Evolutionary conservation across 2,113 vertebrate genomes (phyloP), one percentile per base, ranked within the genome.

Genomic region (Phalacrocorax aristotelis): DNA sequence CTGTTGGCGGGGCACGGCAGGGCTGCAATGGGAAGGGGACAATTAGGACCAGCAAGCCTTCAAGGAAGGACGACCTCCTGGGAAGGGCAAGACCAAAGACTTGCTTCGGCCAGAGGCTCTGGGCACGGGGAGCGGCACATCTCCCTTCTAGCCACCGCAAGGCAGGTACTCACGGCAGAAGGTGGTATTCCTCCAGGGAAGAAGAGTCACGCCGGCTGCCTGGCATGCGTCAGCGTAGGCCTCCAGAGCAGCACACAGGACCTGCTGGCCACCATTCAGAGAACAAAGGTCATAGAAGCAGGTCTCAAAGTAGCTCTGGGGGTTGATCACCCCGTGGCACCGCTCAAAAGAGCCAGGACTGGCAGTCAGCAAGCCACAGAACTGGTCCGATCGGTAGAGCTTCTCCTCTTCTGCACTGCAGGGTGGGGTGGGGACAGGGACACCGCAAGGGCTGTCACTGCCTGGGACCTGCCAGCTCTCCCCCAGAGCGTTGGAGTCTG

Each of bases 231-330:
- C 96, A 27, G 61, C 97, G n/a, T 94, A 94, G 71, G 92, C 92
- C 77, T 94, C 92, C 83, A 94, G 87, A 65, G 83, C 80, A 48
- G 97, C 62, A 77, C 99, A 99, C 30, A 99, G 96, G 32, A 96
- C 77, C 1, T 72, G 80, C 22, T 89, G 97, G 83, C 97, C 94
- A 15, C 96, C 93, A 0, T 60, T 38, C 58, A 96, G 81, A 51
- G 95, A 96, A 89, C 99, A 99, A 91, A 99, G 98, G 84, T 97
- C 90, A 5, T 96, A 97, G 76, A 98, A 74, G 75, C 99, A 99
- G 83, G 92, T 97, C 75, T 97, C 95, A 92, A 99, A 98, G 95
- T 98, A 98, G 94, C 96, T 97, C 69, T 98, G 94, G 19, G 98
- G 95, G 57, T 58, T 97, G 88, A 99, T 83, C 54, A 96, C 88